Base-by-base conservation (phyloP, 2,113 vertebrate species). In the Sporophila hypoxantha region DNA sequence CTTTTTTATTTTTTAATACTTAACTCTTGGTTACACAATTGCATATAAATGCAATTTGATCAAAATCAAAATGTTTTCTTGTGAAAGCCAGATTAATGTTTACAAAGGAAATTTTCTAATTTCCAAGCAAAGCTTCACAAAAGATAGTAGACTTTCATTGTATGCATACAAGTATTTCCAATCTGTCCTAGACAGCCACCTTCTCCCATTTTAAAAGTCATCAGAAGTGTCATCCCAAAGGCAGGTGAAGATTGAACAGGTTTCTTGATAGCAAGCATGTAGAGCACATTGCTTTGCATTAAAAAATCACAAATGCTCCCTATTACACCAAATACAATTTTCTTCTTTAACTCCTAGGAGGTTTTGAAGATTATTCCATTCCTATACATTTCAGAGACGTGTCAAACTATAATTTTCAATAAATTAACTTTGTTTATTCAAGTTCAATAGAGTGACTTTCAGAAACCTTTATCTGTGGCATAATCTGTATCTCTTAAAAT, bases 311-410 rank as follows among this genome's bases (percentile, higher is more conserved):
- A 75, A 93, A 77, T 1, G 0, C 67, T 81, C 84, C 53, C 37
- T 23, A 53, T 92, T 89, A 71, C 17, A 57, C 60, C 27, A 75
- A 92, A 82, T 80, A 41, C 41, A 89, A 91, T 92, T 93, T 94
- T n/a, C 25, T 77, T 69, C 49, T 77, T 75, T 23, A 83, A 2
- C 12, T 89, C 66, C 80, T 88, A 10, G 16, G 69, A 83, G 90
- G 65, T 77, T 92, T 82, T 50, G 21, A 84, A 89, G n/a, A 65
- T 3, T 2, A 87, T 85, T 91, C 9, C 5, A 34, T 64, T 67
- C 46, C 62, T 65, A 65, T 71, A 83, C 61, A 88, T 78, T 86
- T 88, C 73, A 68, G 44, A 77, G 65, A 67, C 60, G 52, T 60
- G 53, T 77, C 66, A 80, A 53, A 36, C 7, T 30, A 36, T 55